Conservation (phyloP, 2,888 invertebrate genomes). For the Acleris laterana region DNA sequence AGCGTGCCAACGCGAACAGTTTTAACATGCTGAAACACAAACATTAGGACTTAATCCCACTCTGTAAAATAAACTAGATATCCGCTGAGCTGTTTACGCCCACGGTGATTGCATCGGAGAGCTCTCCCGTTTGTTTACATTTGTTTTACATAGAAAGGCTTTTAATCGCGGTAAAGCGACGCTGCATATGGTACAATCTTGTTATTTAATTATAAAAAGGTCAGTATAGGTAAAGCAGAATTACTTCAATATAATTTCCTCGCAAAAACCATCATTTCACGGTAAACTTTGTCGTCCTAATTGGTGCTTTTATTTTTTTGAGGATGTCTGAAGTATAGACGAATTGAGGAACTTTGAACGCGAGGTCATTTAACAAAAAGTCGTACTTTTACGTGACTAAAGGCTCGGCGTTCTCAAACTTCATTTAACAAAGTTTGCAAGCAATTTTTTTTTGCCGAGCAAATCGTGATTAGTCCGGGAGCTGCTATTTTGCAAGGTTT, state of each 20-base stretch:
- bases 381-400: constrained; percentile 33
- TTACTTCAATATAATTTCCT: background rate
- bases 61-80: constrained; percentile 30
- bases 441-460: constrained; percentile 26
- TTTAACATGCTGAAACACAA: constrained; percentile 8
- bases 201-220: background rate
- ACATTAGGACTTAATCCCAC: constrained; percentile 27
- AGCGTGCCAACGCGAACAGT: constrained; percentile 2
- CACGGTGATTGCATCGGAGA: constrained; percentile 2
- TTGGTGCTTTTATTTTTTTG: constrained; percentile 18
- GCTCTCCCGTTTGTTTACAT: background rate
- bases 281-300: constrained; percentile 8
- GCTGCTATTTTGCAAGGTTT: constrained; percentile 13
- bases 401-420: constrained; percentile 33
- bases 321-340: constrained; percentile 27
- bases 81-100: constrained; percentile 13
- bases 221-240: background rate
- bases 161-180: constrained; percentile 8
- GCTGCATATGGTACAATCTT: background rate
- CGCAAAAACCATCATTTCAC: background rate
- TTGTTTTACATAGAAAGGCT: background rate
- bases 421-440: constrained; percentile 34
- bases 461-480: constrained; percentile 32
- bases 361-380: constrained; percentile 28
- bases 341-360: constrained; percentile 20